phyloP scores from a whole-genome alignment of 1,140 invertebrate species.

The Drosophila sproati region DNA sequence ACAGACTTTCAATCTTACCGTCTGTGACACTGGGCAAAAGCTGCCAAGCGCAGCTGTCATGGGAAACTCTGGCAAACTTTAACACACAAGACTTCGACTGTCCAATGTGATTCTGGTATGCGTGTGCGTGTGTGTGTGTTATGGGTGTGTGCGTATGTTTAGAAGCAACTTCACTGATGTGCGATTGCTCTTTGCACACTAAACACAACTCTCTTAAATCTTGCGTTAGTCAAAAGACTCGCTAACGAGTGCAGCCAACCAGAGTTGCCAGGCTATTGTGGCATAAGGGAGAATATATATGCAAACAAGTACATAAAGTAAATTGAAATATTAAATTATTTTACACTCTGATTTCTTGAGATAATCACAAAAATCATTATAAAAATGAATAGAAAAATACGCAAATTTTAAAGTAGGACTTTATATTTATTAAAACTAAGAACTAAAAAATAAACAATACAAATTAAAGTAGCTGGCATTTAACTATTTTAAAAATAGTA shows the following conservation, averaged over 20 bases:
- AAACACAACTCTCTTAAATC: slow-evolving; percentile 30
- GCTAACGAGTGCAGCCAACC: not conserved
- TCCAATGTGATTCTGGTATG: not conserved
- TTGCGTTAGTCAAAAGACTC: not conserved
- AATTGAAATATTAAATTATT: too few relatives aligned
- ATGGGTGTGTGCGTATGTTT: slow-evolving; percentile 1
- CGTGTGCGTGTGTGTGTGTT: not conserved
- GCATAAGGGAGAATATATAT: not conserved
- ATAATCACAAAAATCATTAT: too few relatives aligned
- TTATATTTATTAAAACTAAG: too few relatives aligned
- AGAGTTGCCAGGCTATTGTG: slow-evolving; percentile 32
- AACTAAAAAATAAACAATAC: too few relatives aligned
- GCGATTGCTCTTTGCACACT: slow-evolving; percentile 14
- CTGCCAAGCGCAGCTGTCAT: slow-evolving; percentile 32
- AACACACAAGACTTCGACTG: slow-evolving; percentile 26
- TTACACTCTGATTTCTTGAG: too few relatives aligned
- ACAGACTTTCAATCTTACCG: slow-evolving; percentile 51
- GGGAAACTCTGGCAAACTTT: slow-evolving; percentile 9
- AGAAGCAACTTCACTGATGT: slow-evolving; percentile 33
- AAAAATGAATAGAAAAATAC: not conserved
- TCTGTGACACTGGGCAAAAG: slow-evolving; percentile 24
- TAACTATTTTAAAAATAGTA: too few relatives aligned
- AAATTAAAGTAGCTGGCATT: too few relatives aligned
- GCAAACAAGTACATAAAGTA: not conserved
- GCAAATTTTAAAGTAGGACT: too few relatives aligned